Evolutionary conservation across 2,113 vertebrate species (phyloP), one percentile per base, ranked within the genome.

Genomic region (Candoia aspera): DNA sequence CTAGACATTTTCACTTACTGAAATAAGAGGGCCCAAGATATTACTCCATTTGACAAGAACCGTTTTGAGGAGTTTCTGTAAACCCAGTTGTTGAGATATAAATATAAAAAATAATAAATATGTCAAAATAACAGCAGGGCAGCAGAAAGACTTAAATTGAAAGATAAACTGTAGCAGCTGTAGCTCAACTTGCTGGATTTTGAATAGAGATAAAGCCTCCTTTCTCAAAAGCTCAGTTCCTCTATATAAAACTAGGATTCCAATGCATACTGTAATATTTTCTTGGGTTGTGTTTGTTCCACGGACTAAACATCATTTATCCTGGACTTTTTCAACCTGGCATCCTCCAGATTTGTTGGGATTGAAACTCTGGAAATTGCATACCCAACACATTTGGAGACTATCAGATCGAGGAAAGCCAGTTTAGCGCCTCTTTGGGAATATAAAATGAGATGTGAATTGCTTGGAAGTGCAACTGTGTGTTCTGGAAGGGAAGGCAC

Each of bases 161-260:
- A 86, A 57, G 46, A 24, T 26, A 26, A 8, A 24, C 3, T 46
- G 24, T 59, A 37, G 19, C 55, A 87, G 57, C 60, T 60, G 24
- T 42, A 6, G 12, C 59, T 17, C 58, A 49, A 26, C 58, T 29
- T 89, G 53, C 64, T 64, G 59, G 24, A 6, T 53, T 49, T 58
- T 37, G n/a, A n/a, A 58, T 15, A 57, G 53, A 86, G 57, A 58
- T 57, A 6, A 21, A 15, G 2, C 33, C 57, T 42, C 19, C 42
- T 59, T 87, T 33, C 42, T 9, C 37, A 88, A 62, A 88, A 10
- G 6, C 9, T 10, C 5, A 12, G 29, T 86, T 26, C 13, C 24
- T 0, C 0, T 6, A 0, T 26, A 23, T 42, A 62, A 21, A 59
- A 68, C 11, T n/a, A 33, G 68, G 68, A 73, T n/a, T 6, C 26